phyloP scores from a whole-genome alignment of 2,113 vertebrate genomes.

The Hippocampus mohnikei region DNA sequence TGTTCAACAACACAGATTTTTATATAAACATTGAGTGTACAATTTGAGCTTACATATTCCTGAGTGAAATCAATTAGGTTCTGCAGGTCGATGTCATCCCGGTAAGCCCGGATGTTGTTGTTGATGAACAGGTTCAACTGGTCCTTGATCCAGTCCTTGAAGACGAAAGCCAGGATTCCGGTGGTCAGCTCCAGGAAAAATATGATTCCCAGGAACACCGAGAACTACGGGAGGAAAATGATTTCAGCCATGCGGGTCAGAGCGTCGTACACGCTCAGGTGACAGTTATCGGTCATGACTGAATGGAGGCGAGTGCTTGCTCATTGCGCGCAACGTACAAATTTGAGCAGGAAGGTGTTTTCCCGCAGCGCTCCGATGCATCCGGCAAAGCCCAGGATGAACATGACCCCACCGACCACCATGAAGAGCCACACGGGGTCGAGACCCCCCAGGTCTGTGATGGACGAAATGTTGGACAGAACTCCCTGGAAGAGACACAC shows the following conservation, averaged over 20 bases:
- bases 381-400: conserved; percentile 94
- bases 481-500: conserved; percentile 77
- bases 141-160: conserved; percentile 99
- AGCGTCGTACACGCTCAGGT: not conserved
- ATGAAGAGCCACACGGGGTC: conserved; percentile 98
- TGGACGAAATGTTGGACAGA: conserved; percentile 96
- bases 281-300: not conserved
- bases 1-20: no score
- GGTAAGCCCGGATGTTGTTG: conserved; percentile 96
- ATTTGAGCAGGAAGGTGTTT: conserved; percentile 95
- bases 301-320: accelerated
- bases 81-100: conserved; percentile 96
- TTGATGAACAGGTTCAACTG: conserved; percentile 98
- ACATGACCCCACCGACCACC: conserved; percentile 96
- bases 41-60: conserved; percentile 83
- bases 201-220: conserved; percentile 96
- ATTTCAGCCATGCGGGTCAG: not conserved
- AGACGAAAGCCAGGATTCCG: conserved; percentile 93
- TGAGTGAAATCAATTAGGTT: conserved; percentile 99
- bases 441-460: conserved; percentile 93
- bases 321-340: conserved; percentile 76
- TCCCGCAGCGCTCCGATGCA: conserved; percentile 95
- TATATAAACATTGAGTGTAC: not conserved
- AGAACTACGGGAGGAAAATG: conserved; percentile 77
- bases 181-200: conserved; percentile 98